A percentile compares a stretch with the other conserved stretches of the same genome.
Evolutionary conservation across 2,888 invertebrate genomes (phyloP).

Genomic region (Bedellia somnulentella): DNA sequence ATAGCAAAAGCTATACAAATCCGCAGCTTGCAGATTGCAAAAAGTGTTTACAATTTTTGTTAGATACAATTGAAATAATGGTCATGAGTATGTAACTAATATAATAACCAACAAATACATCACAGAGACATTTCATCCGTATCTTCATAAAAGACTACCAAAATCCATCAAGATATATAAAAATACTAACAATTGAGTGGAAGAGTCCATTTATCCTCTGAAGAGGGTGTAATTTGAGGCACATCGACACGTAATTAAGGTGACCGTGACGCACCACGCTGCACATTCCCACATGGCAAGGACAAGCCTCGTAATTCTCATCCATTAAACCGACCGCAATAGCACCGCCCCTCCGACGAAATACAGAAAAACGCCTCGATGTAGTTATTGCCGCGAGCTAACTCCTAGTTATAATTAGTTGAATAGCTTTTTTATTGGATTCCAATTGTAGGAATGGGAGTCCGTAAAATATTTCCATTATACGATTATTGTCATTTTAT

Average conservation of each 20-base stretch:
- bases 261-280: conserved; percentile 37
- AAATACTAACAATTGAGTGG: too few relatives aligned
- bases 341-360: conserved; percentile 10
- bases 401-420: conserved; percentile 20
- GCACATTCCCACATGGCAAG: conserved; percentile 35
- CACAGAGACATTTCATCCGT: too few relatives aligned
- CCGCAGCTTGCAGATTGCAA: too few relatives aligned
- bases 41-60: too few relatives aligned
- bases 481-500: too few relatives aligned
- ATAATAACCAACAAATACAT: too few relatives aligned
- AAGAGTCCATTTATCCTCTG: conserved; percentile 9
- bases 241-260: conserved; percentile 45
- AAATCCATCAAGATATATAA: too few relatives aligned
- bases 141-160: too few relatives aligned
- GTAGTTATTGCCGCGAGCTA: conserved; percentile 5
- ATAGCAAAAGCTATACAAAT: too few relatives aligned
- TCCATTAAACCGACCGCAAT: conserved; percentile 50
- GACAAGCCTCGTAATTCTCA: conserved; percentile 46
- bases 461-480: too few relatives aligned
- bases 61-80: too few relatives aligned
- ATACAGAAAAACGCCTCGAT: conserved; percentile 1
- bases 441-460: conserved; percentile 23
- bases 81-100: too few relatives aligned
- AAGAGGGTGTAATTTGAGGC: conserved; percentile 52
- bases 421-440: conserved; percentile 23